Conservation (phyloP, 2,113 vertebrate genomes). For the Macrotis lagotis region DNA sequence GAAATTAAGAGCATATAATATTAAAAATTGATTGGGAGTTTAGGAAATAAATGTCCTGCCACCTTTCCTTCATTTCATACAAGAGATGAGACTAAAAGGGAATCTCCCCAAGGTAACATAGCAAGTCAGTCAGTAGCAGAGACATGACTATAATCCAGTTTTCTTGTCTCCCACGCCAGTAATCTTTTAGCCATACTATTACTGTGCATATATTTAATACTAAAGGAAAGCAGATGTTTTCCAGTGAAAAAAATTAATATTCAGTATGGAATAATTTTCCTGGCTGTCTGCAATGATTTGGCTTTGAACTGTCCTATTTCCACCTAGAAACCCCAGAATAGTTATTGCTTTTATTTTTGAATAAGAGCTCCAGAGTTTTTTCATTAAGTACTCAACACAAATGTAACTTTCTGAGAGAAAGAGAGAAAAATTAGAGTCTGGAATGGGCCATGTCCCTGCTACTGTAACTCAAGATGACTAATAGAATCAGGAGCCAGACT, state of each 20-base stretch:
- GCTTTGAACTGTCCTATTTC: slow-evolving; percentile 45
- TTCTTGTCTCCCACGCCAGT: background rate
- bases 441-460: slow-evolving; percentile 56
- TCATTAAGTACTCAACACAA: slow-evolving; percentile 18
- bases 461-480: slow-evolving; percentile 70
- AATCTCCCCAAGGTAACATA: background rate
- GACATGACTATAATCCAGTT: background rate
- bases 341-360: slow-evolving; percentile 15
- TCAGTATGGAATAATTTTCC: slow-evolving; percentile 39
- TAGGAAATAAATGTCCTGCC: background rate
- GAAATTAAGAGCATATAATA: background rate
- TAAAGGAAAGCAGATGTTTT: slow-evolving; percentile 25
- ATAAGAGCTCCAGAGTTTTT: slow-evolving; percentile 28
- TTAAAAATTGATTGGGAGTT: background rate
- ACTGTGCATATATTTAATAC: slow-evolving; percentile 1
- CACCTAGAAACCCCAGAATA: background rate
- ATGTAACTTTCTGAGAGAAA: slow-evolving; percentile 32
- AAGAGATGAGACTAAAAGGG: background rate
- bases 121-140: background rate
- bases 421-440: background rate
- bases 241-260: slow-evolving; percentile 1
- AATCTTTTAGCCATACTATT: background rate
- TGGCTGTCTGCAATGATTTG: slow-evolving; percentile 46
- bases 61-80: background rate
- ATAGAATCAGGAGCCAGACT: slow-evolving; percentile 75